Evolutionary conservation across 2,888 invertebrate genomes (phyloP).

Genomic region (Hydropsyche betteni): DNA sequence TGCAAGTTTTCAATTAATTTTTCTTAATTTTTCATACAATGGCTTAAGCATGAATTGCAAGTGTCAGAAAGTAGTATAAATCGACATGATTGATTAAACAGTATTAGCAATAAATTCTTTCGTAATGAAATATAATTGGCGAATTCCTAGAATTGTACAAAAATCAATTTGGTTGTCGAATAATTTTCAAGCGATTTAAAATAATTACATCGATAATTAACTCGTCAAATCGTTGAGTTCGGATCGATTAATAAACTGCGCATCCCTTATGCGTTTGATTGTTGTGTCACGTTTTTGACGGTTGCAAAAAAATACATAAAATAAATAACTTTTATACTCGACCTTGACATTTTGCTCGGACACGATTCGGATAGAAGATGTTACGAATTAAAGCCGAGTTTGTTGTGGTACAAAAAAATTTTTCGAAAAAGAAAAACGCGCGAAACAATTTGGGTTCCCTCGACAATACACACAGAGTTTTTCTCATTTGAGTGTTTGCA

Average conservation of each 20-base stretch:
- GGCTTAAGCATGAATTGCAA: no score
- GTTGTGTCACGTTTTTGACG: conserved; percentile 5
- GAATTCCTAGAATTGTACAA: no score
- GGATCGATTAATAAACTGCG: neutral
- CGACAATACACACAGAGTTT: neutral
- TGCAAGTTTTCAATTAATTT: no score
- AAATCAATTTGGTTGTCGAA: no score
- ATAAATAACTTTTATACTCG: neutral
- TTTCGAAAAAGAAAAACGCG: neutral
- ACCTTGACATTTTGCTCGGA: conserved; percentile 19
- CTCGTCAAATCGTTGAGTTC: neutral
- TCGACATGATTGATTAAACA: no score
- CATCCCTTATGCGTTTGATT: neutral
- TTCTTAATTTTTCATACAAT: no score
- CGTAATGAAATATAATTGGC: no score
- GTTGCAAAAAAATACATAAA: neutral
- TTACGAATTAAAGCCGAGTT: conserved; percentile 11
- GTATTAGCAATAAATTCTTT: no score
- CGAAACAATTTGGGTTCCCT: neutral
- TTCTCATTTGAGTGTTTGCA: neutral
- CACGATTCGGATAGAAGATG: conserved; percentile 11
- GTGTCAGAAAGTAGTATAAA: no score
- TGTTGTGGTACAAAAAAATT: neutral
- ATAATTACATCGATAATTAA: neutral
- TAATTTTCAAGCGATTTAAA: neutral